These are phyloP conservation scores for Caenorhabditis briggsae DNA, from an alignment of 1,140 invertebrate species.

Conservation along the genomic window DNA sequence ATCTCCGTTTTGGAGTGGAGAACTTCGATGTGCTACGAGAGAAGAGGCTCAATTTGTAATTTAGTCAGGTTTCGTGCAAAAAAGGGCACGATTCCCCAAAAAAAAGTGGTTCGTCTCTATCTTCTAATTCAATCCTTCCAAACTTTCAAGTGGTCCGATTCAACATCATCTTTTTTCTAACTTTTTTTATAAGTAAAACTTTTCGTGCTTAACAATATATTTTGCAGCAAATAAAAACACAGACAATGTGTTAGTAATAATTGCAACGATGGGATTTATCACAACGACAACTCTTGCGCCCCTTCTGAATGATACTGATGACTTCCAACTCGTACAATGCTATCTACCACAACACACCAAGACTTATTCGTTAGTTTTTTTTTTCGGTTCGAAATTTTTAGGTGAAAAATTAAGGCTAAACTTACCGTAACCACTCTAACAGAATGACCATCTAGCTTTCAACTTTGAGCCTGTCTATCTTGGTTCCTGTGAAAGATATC, in stretches of 20 bases:
- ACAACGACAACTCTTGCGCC: conserved; percentile 12
- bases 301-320: neutral
- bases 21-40: conserved; percentile 16
- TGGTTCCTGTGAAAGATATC: too few relatives aligned
- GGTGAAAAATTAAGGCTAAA: too few relatives aligned
- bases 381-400: neutral
- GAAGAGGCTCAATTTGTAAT: neutral
- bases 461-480: too few relatives aligned
- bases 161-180: too few relatives aligned
- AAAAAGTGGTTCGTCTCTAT: neutral
- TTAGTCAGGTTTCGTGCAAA: conserved; percentile 33
- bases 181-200: too few relatives aligned
- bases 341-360: neutral
- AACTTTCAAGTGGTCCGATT: neutral
- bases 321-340: neutral
- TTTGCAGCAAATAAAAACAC: too few relatives aligned
- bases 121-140: conserved; percentile 26
- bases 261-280: neutral
- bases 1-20: neutral
- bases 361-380: neutral
- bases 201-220: too few relatives aligned
- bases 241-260: conserved; percentile 27
- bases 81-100: neutral
- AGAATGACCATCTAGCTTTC: too few relatives aligned
- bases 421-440: too few relatives aligned